phyloP scores from a whole-genome alignment of 2,797 vertebrate species.

The Diplodus sargus region DNA sequence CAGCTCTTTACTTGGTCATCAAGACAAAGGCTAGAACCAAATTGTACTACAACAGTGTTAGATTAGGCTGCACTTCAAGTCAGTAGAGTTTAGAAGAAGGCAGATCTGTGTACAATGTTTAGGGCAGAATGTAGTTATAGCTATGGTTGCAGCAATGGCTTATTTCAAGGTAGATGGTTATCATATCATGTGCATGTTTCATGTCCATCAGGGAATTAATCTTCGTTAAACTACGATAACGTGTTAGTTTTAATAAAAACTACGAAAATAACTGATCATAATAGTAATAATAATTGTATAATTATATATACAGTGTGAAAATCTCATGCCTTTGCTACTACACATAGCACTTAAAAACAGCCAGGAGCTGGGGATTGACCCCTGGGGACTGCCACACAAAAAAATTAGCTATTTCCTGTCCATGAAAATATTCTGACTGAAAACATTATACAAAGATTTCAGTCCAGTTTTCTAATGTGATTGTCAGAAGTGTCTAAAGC shows the following conservation, averaged over 20 bases:
- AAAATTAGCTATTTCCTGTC: neutral
- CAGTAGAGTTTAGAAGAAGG: neutral
- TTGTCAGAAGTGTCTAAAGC: conserved; percentile 3
- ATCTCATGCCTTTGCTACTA: too few species aligned
- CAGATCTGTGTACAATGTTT: conserved; percentile 3
- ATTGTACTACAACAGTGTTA: neutral
- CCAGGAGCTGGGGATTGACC: neutral
- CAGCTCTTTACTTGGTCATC: conserved; percentile 30
- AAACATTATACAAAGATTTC: neutral
- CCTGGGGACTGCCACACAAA: neutral
- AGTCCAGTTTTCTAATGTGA: neutral
- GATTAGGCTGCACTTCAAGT: neutral
- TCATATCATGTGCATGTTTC: too few species aligned
- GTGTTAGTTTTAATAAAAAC: too few species aligned
- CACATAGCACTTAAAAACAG: neutral
- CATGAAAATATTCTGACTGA: neutral
- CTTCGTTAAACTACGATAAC: too few species aligned
- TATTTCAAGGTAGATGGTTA: too few species aligned
- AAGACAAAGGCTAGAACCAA: conserved; percentile 21
- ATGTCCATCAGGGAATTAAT: too few species aligned
- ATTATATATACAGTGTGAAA: too few species aligned
- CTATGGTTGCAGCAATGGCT: too few species aligned
- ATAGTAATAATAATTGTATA: too few species aligned
- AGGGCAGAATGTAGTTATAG: neutral
- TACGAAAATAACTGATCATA: too few species aligned